phyloP scores from a whole-genome alignment of 2,113 vertebrate genomes.

The Macaca nemestrina region DNA sequence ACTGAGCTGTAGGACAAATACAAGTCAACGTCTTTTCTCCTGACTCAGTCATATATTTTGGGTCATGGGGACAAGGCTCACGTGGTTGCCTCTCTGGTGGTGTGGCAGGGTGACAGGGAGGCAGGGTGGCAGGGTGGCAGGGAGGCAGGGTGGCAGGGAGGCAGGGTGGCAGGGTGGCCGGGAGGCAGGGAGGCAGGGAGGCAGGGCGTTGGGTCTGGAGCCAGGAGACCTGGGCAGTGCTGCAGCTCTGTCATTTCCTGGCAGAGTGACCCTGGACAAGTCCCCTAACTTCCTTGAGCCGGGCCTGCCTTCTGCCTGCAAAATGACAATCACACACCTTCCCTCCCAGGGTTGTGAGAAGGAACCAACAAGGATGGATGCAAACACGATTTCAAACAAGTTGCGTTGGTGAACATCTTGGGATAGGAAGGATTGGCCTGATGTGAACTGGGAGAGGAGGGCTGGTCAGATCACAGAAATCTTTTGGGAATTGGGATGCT shows the following conservation, averaged over 20 bases:
- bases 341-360: not conserved
- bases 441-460: not conserved
- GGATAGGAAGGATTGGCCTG: not conserved
- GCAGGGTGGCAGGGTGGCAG: too few species aligned
- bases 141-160: rapidly evolving
- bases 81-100: too few species aligned
- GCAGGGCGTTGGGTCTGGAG: rapidly evolving
- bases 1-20: not conserved
- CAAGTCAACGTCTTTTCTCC: not conserved
- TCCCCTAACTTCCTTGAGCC: not conserved
- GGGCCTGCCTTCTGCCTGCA: not conserved
- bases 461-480: rapidly evolving
- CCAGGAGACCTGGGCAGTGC: not conserved
- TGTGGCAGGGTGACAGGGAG: too few species aligned
- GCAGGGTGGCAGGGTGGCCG: too few species aligned
- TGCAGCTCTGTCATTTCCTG: too few species aligned
- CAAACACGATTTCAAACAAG: not conserved
- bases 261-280: not conserved
- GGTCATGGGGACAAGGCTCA: not conserved
- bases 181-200: too few species aligned
- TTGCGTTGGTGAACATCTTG: not conserved
- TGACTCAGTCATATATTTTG: not conserved
- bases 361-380: rapidly evolving
- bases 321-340: not conserved
- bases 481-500: rapidly evolving